Evolutionary conservation across 2,797 vertebrate genomes (phyloP).

Genomic region (Odontamblyopus lacepedii): DNA sequence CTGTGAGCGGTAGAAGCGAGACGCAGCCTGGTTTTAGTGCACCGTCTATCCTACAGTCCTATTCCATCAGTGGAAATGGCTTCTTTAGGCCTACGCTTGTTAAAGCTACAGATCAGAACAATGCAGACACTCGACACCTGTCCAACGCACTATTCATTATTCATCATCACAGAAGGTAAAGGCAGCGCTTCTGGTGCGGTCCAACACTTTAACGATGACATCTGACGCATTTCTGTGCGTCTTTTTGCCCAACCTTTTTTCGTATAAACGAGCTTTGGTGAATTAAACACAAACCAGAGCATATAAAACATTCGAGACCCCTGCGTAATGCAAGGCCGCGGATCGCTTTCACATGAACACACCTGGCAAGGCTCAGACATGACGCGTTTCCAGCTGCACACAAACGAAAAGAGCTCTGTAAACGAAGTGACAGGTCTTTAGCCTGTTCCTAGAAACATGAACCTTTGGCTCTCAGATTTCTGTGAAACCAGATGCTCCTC

Average conservation of each 20-base stretch:
- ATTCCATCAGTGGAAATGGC: slow-evolving; percentile 7
- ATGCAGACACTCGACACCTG: slow-evolving; percentile 17
- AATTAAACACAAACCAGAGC: not conserved
- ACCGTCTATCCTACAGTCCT: not conserved
- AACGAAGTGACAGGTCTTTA: slow-evolving; percentile 6
- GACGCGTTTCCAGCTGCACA: slow-evolving; percentile 18
- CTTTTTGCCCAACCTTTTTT: not conserved
- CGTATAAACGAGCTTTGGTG: not conserved
- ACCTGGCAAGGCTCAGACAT: slow-evolving; percentile 23
- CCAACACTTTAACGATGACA: slow-evolving; percentile 5
- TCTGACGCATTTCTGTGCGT: not conserved
- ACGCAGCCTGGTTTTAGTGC: slow-evolving; percentile 1
- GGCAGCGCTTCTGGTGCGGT: slow-evolving; percentile 9
- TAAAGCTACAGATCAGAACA: slow-evolving; percentile 13
- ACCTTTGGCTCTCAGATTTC: slow-evolving; percentile 12
- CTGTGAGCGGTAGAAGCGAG: not conserved
- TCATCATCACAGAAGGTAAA: slow-evolving; percentile 15
- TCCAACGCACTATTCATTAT: slow-evolving; percentile 15
- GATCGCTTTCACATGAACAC: slow-evolving; percentile 32
- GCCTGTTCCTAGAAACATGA: slow-evolving; percentile 11
- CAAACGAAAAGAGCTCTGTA: slow-evolving; percentile 27
- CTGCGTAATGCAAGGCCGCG: slow-evolving; percentile 12
- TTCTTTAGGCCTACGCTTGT: slow-evolving; percentile 10
- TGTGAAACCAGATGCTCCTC: slow-evolving; percentile 11
- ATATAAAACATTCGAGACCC: not conserved